Base-by-base conservation (phyloP, 1,140 invertebrate genomes). In the Stratiolaelaps scimitus region DNA sequence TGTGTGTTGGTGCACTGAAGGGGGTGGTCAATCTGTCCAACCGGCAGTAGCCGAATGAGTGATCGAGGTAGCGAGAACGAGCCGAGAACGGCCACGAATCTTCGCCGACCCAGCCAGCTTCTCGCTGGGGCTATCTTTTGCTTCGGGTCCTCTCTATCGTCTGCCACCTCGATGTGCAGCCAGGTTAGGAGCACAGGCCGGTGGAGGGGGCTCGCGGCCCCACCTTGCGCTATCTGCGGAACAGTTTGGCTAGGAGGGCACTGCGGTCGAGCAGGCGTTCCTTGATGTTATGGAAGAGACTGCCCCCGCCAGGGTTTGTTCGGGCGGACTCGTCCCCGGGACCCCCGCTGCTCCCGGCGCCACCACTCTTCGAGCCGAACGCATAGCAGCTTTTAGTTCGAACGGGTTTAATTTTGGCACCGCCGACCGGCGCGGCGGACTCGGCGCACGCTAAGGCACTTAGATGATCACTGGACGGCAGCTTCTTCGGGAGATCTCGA, bases 401-500 rank as follows among this genome's bases (percentile, higher is more conserved):
- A 26, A 60, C 53, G 34, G 53, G 53, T 60, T 60, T 60, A 34
- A 60, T 34, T 60, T 60, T 60, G 13, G 53, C 53, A 34, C 53
- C 53, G 15, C 53, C 53, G 10, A 60, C 53, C 20, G 53, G 53
- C 26, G 26, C 20, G 26, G 23, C 26, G 26, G 26, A 15, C 17
- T 26, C 53, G 53, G 26, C 34, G 26, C 26, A 20, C 4, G 47
- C 53, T 60, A 60, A 60, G 53, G 53, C 53, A 60, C 53, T 60
- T 60, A 60, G 34, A 2, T 60, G 53, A 60, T 60, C 53, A 60
- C 53, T 60, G 53, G 53, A 60, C n/a, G 53, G 23, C 34, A 60
- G 34, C 23, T 60, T 60, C 20, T 34, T 26, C 15, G 53, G 20
- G 20, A 60, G 34, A 60, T 60, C 53, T n/a, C 53, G 23, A 10